These are phyloP conservation scores for Nymphalis polychloros DNA, from an alignment of 2,888 invertebrate genomes.

Conservation along the genomic window DNA sequence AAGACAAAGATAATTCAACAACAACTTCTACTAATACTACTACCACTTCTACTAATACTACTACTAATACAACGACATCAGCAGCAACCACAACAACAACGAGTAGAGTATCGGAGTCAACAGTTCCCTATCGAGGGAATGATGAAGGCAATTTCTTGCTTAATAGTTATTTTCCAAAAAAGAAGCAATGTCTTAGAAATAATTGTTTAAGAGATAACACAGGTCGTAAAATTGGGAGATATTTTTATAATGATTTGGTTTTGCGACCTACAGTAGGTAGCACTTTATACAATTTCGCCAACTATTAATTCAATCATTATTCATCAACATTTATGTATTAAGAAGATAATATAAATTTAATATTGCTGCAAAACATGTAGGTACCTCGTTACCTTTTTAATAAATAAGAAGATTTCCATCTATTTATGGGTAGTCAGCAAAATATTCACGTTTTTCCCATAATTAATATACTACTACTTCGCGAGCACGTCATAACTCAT, in stretches of 20 bases:
- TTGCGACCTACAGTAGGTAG: conserved; percentile 32
- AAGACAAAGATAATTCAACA: not conserved
- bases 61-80: not conserved
- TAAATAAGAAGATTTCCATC: too few relatives aligned
- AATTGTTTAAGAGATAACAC: conserved; percentile 11
- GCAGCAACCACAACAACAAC: not conserved
- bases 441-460: too few relatives aligned
- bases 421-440: too few relatives aligned
- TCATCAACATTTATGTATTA: too few relatives aligned
- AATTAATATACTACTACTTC: too few relatives aligned
- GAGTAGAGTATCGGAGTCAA: not conserved
- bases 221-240: conserved; percentile 27
- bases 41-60: not conserved
- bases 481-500: too few relatives aligned
- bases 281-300: too few relatives aligned
- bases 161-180: conserved; percentile 3
- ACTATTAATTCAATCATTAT: too few relatives aligned
- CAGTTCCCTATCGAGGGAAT: not conserved
- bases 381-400: too few relatives aligned
- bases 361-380: too few relatives aligned
- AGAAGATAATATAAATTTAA: too few relatives aligned
- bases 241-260: conserved; percentile 27
- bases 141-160: not conserved
- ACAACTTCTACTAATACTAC: not conserved
- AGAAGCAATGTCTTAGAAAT: conserved; percentile 9